phyloP scores from a whole-genome alignment of 2,888 invertebrate genomes.

The Lasioglossum oenotherae region DNA sequence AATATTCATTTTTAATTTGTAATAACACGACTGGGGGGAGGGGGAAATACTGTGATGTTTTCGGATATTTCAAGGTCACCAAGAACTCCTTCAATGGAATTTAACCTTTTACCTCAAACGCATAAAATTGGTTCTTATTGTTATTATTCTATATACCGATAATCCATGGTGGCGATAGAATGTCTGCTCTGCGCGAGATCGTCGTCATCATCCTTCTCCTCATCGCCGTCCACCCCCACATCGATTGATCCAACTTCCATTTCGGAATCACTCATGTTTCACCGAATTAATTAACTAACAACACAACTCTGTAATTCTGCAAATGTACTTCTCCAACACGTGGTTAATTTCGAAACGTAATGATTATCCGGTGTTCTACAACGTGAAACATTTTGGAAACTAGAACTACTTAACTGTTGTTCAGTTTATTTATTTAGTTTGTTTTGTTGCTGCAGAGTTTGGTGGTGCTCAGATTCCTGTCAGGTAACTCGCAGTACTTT shows the following conservation, averaged over 20 bases:
- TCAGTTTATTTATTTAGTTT: not conserved
- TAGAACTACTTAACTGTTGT: not conserved
- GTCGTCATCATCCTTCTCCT: slow-evolving; percentile 16
- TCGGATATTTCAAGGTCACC: too few relatives aligned
- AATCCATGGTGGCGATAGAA: slow-evolving; percentile 45
- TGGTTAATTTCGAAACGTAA: not conserved
- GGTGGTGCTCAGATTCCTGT: not conserved
- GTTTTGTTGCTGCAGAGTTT: not conserved
- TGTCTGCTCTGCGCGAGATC: not conserved
- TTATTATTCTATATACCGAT: slow-evolving; percentile 48
- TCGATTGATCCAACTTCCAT: not conserved
- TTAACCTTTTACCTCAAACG: too few relatives aligned
- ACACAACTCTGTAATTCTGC: not conserved
- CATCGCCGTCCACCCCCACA: slow-evolving; percentile 12
- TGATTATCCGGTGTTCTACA: not conserved
- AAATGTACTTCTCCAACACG: not conserved
- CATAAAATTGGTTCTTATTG: too few relatives aligned
- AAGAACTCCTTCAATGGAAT: too few relatives aligned
- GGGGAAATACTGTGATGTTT: too few relatives aligned
- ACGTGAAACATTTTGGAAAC: not conserved
- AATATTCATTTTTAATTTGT: too few relatives aligned
- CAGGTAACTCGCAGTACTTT: not conserved
- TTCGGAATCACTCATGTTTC: slow-evolving; percentile 27
- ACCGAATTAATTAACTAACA: not conserved
- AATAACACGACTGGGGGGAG: too few relatives aligned